Conservation (phyloP, 2,113 vertebrate genomes). For the Miniopterus natalensis region DNA sequence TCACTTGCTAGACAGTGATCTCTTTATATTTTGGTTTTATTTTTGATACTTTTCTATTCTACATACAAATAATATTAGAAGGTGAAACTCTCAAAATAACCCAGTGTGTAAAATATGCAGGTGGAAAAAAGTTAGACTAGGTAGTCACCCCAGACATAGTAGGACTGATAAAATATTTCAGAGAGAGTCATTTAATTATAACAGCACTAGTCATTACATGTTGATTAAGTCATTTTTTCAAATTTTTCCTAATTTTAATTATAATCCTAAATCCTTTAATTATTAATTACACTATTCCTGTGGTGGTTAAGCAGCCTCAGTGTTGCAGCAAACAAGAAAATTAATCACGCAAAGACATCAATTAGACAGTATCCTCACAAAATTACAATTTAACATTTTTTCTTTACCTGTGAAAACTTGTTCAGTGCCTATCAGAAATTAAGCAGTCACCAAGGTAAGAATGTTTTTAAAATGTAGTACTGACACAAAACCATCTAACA, state of each 20-base stretch:
- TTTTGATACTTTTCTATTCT: slow-evolving; percentile 19
- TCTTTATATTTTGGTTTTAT: slow-evolving; percentile 9
- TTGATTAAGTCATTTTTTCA: slow-evolving; percentile 56
- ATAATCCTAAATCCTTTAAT: slow-evolving; percentile 61
- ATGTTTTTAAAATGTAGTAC: background rate
- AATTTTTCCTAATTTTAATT: slow-evolving; percentile 69
- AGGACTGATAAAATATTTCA: slow-evolving; percentile 43
- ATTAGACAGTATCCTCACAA: slow-evolving; percentile 40
- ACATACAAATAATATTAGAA: slow-evolving; percentile 16
- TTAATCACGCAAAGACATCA: slow-evolving; percentile 46
- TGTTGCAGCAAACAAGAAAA: slow-evolving; percentile 55
- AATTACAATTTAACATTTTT: background rate
- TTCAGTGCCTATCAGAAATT: background rate
- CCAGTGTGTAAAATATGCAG: background rate
- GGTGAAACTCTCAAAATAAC: slow-evolving; percentile 36
- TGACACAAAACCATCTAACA: background rate
- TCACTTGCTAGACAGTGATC: background rate
- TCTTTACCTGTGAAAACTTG: slow-evolving; percentile 33
- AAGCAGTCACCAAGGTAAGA: slow-evolving; percentile 33
- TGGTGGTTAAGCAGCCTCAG: background rate
- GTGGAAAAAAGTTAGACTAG: background rate
- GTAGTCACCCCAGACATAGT: background rate
- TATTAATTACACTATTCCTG: slow-evolving; percentile 55
- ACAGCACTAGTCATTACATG: slow-evolving; percentile 51
- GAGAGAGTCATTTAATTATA: slow-evolving; percentile 49